A percentile compares a stretch with the other conserved stretches of the same genome.
These are phyloP conservation scores for Cebus imitator DNA, from an alignment of 2,113 vertebrate genomes.

Conservation along the genomic window DNA sequence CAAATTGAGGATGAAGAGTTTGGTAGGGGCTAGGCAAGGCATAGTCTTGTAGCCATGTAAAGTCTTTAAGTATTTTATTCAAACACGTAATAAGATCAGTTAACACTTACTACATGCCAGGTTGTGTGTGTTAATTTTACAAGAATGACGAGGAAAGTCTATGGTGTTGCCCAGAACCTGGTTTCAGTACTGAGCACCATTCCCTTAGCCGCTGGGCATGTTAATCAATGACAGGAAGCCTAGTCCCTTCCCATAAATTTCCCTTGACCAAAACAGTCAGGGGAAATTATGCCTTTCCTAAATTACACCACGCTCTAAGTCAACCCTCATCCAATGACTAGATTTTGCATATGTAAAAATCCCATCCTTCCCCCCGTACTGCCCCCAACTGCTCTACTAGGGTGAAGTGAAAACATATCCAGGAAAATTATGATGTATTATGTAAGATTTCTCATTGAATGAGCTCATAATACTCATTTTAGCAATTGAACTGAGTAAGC, in stretches of 20 bases:
- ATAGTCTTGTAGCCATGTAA: neutral
- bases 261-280: neutral
- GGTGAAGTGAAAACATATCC: neutral
- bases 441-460: neutral
- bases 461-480: neutral
- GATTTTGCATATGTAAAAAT: neutral
- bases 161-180: neutral
- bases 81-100: neutral
- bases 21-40: neutral
- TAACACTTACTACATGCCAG: neutral
- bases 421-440: neutral
- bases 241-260: neutral
- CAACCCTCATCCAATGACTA: neutral
- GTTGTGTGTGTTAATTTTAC: neutral
- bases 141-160: neutral
- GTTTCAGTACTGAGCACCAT: neutral
- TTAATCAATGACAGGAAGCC: neutral
- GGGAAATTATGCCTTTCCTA: neutral
- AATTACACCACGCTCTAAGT: neutral
- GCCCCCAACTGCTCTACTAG: no score
- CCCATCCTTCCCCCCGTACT: no score
- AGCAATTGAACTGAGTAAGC: neutral
- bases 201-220: neutral
- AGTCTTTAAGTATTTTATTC: neutral
- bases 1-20: neutral